Evolutionary conservation across 2,888 invertebrate species (phyloP), one percentile per base, ranked within the genome.

Genomic region (Gibbula magus): DNA sequence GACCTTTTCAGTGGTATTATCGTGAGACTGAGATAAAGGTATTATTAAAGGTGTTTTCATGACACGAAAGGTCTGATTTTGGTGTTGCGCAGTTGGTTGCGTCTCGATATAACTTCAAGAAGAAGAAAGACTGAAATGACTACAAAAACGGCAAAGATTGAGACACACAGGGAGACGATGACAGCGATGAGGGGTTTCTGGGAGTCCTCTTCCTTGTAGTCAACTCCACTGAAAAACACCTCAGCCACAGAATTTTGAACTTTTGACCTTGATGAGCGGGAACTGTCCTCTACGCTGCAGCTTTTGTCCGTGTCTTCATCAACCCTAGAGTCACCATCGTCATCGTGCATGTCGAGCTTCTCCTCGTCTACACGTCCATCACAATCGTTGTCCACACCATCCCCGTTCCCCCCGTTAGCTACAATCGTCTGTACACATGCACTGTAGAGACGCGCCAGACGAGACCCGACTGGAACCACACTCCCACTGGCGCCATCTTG

Each of bases 381-480:
- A 79, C 88, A 88, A 81, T 89, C 89, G 66, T 89, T 87, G 78
- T 88, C 89, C 10, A 84, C 77, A 13, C 87, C 87, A 76, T 89
- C 88, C 2, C 87, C 87, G 20, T 83, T 81, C 0, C 86, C 85
- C 5, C 86, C 85, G 39, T 84, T 61, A 10, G 79, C 56, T 25
- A 70, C 74, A 39, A 35, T 75, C 18, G 77, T 81, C 56, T 75
- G 79, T 20, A 83, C 82, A 81, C 88, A 88, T 29, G 85, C 79
- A 77, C 83, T 82, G 77, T 86, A 86, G 1, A 89, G 80, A 25
- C 75, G 79, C 8, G 83, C 84, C 54, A 88, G 76, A 35, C 87
- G 85, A 77, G 81, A 86, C 73, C 89, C 88, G 10, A 87, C 75
- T 7, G 85, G 83, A 67, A 84, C 85, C 53, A 86, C 85, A 75